Evolutionary conservation across 2,888 invertebrate genomes (phyloP).

Genomic region (Acleris holmiana): DNA sequence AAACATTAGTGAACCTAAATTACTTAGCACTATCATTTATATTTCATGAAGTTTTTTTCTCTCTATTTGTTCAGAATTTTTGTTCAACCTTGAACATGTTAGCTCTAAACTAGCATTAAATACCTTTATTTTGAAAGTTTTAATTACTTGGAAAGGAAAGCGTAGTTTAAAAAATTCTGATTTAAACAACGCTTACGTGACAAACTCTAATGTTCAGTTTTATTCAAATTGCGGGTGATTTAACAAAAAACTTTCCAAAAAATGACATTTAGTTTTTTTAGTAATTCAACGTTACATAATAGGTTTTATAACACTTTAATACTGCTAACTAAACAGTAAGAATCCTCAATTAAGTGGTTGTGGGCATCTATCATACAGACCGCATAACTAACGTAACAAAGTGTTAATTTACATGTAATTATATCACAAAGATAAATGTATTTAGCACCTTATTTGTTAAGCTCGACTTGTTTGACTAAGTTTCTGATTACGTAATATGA

Average conservation of each 20-base stretch:
- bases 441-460: slow-evolving; percentile 6
- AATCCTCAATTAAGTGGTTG: slow-evolving; percentile 11
- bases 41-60: too few relatives aligned
- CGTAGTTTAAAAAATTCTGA: too few relatives aligned
- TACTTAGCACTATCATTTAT: too few relatives aligned
- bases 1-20: too few relatives aligned
- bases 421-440: not conserved
- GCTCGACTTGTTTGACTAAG: too few relatives aligned
- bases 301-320: not conserved
- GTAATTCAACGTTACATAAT: slow-evolving; percentile 3
- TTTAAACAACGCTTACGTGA: not conserved
- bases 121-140: too few relatives aligned
- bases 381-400: not conserved
- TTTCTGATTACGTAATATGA: too few relatives aligned
- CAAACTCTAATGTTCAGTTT: not conserved
- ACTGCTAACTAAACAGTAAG: not conserved
- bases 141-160: too few relatives aligned
- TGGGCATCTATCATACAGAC: not conserved
- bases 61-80: too few relatives aligned
- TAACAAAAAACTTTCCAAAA: slow-evolving; percentile 10
- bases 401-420: not conserved
- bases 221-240: slow-evolving; percentile 11
- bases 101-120: too few relatives aligned
- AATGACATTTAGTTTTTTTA: not conserved
- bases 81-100: too few relatives aligned